Evolutionary conservation across 2,888 invertebrate species (phyloP), one percentile per base, ranked within the genome.

Genomic region (Polyommatus iphigenia): DNA sequence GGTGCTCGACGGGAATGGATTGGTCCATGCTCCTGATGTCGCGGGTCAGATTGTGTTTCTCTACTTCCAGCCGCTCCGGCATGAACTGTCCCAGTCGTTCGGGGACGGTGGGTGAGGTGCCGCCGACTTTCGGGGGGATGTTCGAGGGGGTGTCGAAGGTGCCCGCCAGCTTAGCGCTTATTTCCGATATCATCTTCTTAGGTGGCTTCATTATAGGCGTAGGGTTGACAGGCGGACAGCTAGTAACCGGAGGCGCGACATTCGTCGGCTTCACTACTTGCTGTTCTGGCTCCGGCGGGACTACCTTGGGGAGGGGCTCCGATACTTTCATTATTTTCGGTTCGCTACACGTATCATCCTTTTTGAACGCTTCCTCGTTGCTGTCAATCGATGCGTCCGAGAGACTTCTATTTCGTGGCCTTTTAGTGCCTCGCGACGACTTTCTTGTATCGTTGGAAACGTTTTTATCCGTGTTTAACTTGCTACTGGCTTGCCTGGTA

Each of bases 381-480:
- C 95, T 95, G 79, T 96, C 96, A 7, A 95, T 91, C 0, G 96
- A 95, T 1, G 96, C 96, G 80, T 96, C 96, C 0, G 96, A 96
- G 13, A 95, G 90, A 83, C 96, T 95, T 76, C 96, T 93, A 80
- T 96, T 96, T 81, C 96, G 95, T 1, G 95, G 92, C 80, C 96
- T 95, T 79, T 96, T 95, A 2, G 91, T 93, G 6, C 95, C 95
- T 78, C 97, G 94, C 0, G 96, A 95, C 57, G 96, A 96, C 84
- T 96, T 96, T 71, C 96, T 91, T 0, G 91, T 89, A 79, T 95
- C 95, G 2, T 82, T 67, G 18, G 83, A 83, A 36, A 82, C 76
- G 59, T 79, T 77, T 83, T 92, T 90, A 29, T 92, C 91, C 71
- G 82, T 83, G 29, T 83, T 82, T 76, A 83, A 85, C 87, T 94